Percentiles rank a stretch among this genome's conserved stretches.
Evolutionary conservation across 2,113 vertebrate species (phyloP).

Genomic region (Orycteropus afer): DNA sequence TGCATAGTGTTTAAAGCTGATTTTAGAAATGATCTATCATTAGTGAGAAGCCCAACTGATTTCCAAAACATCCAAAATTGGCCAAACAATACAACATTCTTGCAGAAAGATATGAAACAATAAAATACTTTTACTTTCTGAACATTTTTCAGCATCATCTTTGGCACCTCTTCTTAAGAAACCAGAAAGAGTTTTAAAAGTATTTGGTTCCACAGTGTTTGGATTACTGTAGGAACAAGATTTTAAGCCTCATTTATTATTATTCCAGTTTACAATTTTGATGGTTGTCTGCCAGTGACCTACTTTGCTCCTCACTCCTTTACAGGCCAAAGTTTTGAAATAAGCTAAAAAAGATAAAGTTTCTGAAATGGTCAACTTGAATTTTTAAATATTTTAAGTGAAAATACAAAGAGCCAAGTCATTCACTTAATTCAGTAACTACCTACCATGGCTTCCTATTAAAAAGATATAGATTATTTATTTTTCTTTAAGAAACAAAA

Average conservation of each 20-base stretch:
- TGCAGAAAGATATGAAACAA: neutral
- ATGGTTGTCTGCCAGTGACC: neutral
- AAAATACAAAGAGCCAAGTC: neutral
- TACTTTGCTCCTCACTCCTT: neutral
- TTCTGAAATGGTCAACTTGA: neutral
- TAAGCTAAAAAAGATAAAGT: neutral
- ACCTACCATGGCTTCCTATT: neutral
- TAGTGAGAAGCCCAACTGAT: neutral
- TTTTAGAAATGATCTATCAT: neutral
- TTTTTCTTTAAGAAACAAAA: slow-evolving; percentile 23
- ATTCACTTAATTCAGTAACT: neutral
- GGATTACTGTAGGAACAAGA: neutral
- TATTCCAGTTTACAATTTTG: slow-evolving; percentile 1
- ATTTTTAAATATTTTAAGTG: neutral
- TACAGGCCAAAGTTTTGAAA: neutral
- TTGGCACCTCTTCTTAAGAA: neutral
- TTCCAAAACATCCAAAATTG: neutral
- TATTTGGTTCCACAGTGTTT: neutral
- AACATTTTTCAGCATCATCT: neutral
- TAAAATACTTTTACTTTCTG: neutral
- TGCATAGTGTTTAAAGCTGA: neutral
- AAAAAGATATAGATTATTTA: neutral
- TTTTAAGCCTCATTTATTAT: slow-evolving; percentile 1
- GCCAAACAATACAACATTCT: neutral
- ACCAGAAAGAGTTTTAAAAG: neutral